These are phyloP conservation scores for Sarotherodon lohbergeri DNA, from an alignment of 2,113 vertebrate species.

Conservation along the genomic window DNA sequence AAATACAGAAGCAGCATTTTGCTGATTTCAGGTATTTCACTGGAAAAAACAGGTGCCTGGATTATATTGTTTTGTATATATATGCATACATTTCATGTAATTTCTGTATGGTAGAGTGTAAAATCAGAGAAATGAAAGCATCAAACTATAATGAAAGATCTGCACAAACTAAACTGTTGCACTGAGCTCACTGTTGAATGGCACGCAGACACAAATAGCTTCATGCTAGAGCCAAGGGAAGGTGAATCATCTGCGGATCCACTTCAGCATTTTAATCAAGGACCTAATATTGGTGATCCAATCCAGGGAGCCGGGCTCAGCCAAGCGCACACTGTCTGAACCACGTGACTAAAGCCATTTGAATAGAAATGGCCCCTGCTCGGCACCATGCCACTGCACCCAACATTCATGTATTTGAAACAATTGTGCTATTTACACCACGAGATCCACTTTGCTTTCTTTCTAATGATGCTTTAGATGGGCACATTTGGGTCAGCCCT, in stretches of 20 bases:
- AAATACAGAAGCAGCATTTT: neutral
- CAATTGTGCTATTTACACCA: slow-evolving; percentile 26
- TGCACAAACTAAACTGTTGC: neutral
- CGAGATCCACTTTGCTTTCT: slow-evolving; percentile 27
- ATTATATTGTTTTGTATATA: neutral
- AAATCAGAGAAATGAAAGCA: neutral
- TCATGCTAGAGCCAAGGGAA: slow-evolving; percentile 6
- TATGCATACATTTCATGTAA: neutral
- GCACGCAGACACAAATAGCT: neutral
- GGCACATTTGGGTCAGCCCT: slow-evolving; percentile 50
- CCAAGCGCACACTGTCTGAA: slow-evolving; percentile 9
- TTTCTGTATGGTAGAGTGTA: neutral
- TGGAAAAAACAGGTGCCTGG: neutral
- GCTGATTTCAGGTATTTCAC: neutral
- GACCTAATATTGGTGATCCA: slow-evolving; percentile 23
- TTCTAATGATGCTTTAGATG: slow-evolving; percentile 33
- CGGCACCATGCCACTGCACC: slow-evolving; percentile 18
- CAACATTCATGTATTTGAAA: slow-evolving; percentile 18
- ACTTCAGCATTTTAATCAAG: slow-evolving; percentile 44
- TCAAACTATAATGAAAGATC: neutral
- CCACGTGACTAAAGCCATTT: slow-evolving; percentile 32
- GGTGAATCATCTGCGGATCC: slow-evolving; percentile 39
- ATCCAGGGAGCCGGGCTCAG: slow-evolving; percentile 23
- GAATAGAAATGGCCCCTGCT: slow-evolving; percentile 36
- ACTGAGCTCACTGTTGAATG: neutral